A percentile compares a stretch with the other conserved stretches of the same genome.
Evolutionary conservation across 2,113 vertebrate genomes (phyloP).

Genomic region (Chauna torquata): DNA sequence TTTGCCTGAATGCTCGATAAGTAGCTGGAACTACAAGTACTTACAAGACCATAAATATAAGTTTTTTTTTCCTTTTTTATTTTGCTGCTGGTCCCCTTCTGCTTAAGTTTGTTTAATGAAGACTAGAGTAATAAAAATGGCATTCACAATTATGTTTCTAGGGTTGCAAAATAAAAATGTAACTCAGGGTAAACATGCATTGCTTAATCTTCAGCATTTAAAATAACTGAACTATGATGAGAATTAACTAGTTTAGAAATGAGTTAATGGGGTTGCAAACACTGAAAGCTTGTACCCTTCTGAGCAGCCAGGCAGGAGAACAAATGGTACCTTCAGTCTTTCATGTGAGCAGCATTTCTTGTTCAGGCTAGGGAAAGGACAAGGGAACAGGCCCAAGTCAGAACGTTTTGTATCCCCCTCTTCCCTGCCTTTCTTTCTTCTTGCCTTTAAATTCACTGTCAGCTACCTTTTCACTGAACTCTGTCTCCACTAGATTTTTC

Average conservation of each 20-base stretch:
- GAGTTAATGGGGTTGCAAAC: neutral
- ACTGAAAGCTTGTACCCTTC: neutral
- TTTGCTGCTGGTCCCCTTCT: neutral
- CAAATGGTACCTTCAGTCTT: neutral
- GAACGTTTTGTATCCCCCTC: neutral
- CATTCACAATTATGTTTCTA: conserved; percentile 40
- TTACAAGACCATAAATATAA: neutral
- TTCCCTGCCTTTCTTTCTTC: neutral
- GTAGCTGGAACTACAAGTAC: neutral
- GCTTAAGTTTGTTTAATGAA: neutral
- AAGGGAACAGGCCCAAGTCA: neutral
- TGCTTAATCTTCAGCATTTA: conserved; percentile 30
- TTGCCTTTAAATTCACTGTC: neutral
- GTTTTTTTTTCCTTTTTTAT: neutral
- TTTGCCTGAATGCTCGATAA: neutral
- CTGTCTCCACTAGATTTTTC: conserved; percentile 4
- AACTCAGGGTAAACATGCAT: conserved; percentile 36
- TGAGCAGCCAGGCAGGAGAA: neutral
- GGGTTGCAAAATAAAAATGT: conserved; percentile 57
- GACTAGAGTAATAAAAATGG: conserved; percentile 18
- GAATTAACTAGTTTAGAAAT: neutral
- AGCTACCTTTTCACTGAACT: conserved; percentile 40
- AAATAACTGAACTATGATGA: neutral
- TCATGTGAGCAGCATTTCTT: neutral
- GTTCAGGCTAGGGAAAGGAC: neutral